Base-by-base conservation (phyloP, 2,888 invertebrate species). In the Cephus sareptanus region DNA sequence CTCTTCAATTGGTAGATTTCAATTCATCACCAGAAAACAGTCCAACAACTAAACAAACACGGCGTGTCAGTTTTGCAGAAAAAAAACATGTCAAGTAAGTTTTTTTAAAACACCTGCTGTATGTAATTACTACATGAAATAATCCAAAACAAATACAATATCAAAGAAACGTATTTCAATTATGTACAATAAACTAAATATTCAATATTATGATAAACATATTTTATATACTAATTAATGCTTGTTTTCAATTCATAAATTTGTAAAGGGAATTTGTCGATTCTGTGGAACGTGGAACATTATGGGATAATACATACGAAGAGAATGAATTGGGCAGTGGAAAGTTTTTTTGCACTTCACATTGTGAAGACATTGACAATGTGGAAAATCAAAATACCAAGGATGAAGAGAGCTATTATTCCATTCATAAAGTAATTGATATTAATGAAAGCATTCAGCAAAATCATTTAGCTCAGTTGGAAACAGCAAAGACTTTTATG, bases 61-160 rank as follows among this genome's bases (percentile, higher is more conserved):
- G 90, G 74, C 86, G 90, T 33, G 90, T 90, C 40, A 90, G 90
- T 81, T 90, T 90, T 80, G 90, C 90, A 3, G 90, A 89, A 75
- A 90, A 89, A 76, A 90, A 87, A 70, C 89, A 89, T 77, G 87
- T 90, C 34, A 90, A 89, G 90, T 90, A 79, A 86, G 85, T 84
- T 11, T 0, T 12, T 71, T 12, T 79, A 34, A 37, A 37, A 15
- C 12, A 34, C 9, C 6, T 73, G 2, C 15, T 75, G 34, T 37
- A 34, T 11, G 76, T 1, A 9, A 0, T 15, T 40, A 40, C 15
- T 40, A 23, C 1, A 23, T 40, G 1, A 40, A 40, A 40, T 15
- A 40, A 40, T 40, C 4, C 23, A 23, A 9, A 40, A 15, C 15
- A 40, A 15, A 40, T 40, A 15, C 1, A 1, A 40, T 15, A 15